These are phyloP conservation scores for Manacus vitellinus DNA, from an alignment of 2,113 vertebrate species.

Conservation along the genomic window DNA sequence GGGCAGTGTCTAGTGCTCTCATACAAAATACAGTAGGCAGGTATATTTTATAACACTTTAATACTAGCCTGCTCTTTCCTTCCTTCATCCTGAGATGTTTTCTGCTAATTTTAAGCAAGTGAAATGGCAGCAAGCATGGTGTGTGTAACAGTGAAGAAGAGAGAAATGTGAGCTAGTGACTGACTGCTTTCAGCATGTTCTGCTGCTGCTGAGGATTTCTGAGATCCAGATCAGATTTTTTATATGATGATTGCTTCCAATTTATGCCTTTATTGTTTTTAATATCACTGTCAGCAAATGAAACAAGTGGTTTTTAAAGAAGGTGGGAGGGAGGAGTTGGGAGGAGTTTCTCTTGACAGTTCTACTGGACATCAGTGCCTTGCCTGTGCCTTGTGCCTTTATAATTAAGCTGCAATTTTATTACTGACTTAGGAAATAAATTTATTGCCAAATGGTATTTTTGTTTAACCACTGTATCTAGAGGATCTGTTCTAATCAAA, in stretches of 20 bases:
- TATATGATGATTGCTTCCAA: not conserved
- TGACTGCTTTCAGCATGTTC: not conserved
- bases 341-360: not conserved
- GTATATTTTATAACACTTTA: not conserved
- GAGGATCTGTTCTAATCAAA: not conserved
- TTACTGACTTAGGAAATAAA: not conserved
- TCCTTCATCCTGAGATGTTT: not conserved
- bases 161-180: not conserved
- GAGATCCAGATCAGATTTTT: not conserved
- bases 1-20: not conserved
- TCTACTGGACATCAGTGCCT: not conserved
- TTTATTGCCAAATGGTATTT: not conserved
- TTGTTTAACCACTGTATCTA: not conserved
- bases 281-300: not conserved
- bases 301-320: not conserved
- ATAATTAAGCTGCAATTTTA: not conserved
- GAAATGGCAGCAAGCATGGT: not conserved
- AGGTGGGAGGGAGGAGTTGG: not conserved
- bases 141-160: not conserved
- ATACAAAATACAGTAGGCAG: not conserved
- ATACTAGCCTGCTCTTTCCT: not conserved
- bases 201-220: not conserved
- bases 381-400: not conserved
- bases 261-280: not conserved
- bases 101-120: not conserved